Evolutionary conservation across 2,888 invertebrate genomes (phyloP), one percentile per base, ranked within the genome.

Genomic region (Tetragonisca angustula): DNA sequence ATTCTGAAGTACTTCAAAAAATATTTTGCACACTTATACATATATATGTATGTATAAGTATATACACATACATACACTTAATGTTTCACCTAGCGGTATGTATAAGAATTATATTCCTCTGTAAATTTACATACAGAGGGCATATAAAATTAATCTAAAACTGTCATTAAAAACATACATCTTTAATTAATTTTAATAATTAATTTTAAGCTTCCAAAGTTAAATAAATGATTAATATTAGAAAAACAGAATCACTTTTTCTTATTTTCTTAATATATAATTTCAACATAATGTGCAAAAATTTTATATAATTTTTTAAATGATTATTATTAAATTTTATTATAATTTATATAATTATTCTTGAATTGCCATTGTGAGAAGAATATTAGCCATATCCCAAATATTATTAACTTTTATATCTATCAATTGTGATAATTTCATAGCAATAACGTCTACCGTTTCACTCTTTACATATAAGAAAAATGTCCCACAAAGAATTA

Each of bases 401-500:
- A 92, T 86, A 82, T 91, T 87, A 21, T 59, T 79, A 11, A 76
- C 49, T 0, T 80, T 81, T 59, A 90, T 85, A 36, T 87, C 83
- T 19, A 88, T 76, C 21, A 92, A 80, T 43, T 89, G 72, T 11
- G 89, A 86, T 21, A 92, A 81, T 67, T 82, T 88, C 24, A 52
- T n/a, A 6, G 87, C 76, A 17, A 90, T 76, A 21, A 73, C 27
- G 32, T 62, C 74, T 2, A 76, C 67, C 6, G 64, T 65, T 24
- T 71, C 74, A 2, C 61, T 65, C 0, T 86, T 76, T 59, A 82
- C 70, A 36, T 77, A 81, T 2, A 86, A 79, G 62, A 91, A 82
- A 17, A 87, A 87, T 13, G 86, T 80, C 1, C 90, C 80, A 69
- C 92, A 90, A n/a, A 91, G 82, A 9, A 92, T 80, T 11, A 92